Conservation (phyloP, 2,888 invertebrate species). For the Trissoscelio sp. region DNA sequence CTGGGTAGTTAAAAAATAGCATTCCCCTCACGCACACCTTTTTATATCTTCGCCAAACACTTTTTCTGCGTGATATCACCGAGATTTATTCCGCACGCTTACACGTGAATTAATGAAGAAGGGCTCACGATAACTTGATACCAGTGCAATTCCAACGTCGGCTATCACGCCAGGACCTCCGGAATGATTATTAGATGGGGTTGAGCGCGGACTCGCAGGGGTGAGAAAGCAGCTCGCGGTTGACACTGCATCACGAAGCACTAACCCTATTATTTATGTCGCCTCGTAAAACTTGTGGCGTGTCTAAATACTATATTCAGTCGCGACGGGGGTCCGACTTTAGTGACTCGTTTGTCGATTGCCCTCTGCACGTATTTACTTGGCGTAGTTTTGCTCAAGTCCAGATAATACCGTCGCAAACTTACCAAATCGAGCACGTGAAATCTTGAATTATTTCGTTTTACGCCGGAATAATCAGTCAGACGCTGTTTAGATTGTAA, state of each 20-base stretch:
- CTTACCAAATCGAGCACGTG: slow-evolving; percentile 57
- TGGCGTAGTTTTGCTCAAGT: slow-evolving; percentile 28
- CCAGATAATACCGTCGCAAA: slow-evolving; percentile 62
- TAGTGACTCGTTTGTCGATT: slow-evolving; percentile 67
- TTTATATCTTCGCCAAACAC: slow-evolving; percentile 55
- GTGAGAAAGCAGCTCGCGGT: slow-evolving; percentile 70
- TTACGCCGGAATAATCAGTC: slow-evolving; percentile 54
- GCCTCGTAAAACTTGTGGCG: slow-evolving; percentile 82
- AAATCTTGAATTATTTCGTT: slow-evolving; percentile 63
- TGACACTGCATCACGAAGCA: slow-evolving; percentile 81
- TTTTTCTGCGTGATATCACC: slow-evolving; percentile 62
- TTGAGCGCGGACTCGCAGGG: slow-evolving; percentile 60
- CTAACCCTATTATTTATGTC: slow-evolving; percentile 81
- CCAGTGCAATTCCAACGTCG: slow-evolving; percentile 63
- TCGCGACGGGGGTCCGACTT: slow-evolving; percentile 57
- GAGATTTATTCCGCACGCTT: slow-evolving; percentile 70
- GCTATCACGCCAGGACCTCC: slow-evolving; percentile 73
- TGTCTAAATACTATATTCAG: slow-evolving; percentile 78
- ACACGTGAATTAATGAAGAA: slow-evolving; percentile 70
- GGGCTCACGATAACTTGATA: slow-evolving; percentile 68
- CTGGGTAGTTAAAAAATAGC: slow-evolving; percentile 52
- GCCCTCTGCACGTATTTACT: slow-evolving; percentile 54
- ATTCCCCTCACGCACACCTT: slow-evolving; percentile 40
- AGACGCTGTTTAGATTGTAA: slow-evolving; percentile 41
- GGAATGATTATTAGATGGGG: slow-evolving; percentile 74